phyloP scores from a whole-genome alignment of 1,140 invertebrate genomes.

The Phenacoccus solenopsis region DNA sequence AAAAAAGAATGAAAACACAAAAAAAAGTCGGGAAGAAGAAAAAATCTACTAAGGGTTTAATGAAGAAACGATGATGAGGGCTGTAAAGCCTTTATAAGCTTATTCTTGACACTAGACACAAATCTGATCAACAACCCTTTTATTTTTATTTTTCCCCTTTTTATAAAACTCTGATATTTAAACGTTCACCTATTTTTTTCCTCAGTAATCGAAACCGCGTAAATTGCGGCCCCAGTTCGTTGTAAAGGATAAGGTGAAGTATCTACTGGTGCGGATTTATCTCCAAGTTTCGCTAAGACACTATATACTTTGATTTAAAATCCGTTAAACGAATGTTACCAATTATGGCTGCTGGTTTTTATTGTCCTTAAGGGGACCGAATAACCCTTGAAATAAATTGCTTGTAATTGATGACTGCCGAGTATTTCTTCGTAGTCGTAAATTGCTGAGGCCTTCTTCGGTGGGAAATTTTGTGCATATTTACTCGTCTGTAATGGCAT shows the following conservation, averaged over 20 bases:
- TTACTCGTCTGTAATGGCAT: no score
- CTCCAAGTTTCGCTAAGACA: neutral
- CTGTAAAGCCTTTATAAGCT: conserved; percentile 17
- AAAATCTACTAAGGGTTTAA: conserved; percentile 8
- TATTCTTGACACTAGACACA: conserved; percentile 15
- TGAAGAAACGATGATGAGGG: conserved; percentile 14
- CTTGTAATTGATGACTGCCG: no score
- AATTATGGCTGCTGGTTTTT: neutral
- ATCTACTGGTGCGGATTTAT: no score
- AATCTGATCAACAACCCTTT: conserved; percentile 17
- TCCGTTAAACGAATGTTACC: neutral
- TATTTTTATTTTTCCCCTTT: conserved; percentile 1
- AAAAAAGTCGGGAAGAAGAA: no score
- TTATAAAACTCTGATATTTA: neutral
- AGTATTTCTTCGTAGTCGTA: no score
- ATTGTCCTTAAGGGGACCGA: neutral
- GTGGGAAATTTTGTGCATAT: no score
- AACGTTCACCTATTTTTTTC: conserved; percentile 13
- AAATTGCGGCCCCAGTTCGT: neutral
- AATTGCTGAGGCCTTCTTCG: no score
- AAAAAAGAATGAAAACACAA: neutral
- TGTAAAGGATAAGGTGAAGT: no score
- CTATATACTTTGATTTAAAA: neutral
- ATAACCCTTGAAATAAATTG: neutral
- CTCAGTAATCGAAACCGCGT: neutral